Percentiles rank a stretch among this genome's conserved stretches.
phyloP scores from a whole-genome alignment of 2,113 vertebrate species.

The Cromileptes altivelis region DNA sequence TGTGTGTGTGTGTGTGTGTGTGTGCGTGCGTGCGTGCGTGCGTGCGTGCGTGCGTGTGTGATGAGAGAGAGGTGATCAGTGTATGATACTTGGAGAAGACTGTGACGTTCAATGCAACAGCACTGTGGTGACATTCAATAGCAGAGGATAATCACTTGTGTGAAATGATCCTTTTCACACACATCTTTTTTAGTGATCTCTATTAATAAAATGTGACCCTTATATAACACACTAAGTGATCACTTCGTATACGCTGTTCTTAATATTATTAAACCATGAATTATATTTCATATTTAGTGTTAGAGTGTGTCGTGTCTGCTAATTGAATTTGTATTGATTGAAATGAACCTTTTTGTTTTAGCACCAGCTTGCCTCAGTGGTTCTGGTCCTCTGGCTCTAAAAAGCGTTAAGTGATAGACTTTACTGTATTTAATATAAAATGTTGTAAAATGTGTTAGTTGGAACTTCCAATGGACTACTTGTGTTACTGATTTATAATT shows the following conservation, averaged over 20 bases:
- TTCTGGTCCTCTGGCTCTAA: background rate
- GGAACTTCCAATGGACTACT: background rate
- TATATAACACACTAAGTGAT: slow-evolving; percentile 9
- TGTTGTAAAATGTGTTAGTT: background rate
- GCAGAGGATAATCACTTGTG: slow-evolving; percentile 38
- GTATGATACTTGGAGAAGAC: background rate
- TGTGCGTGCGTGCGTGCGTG: background rate
- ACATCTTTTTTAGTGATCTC: background rate
- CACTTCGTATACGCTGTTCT: background rate
- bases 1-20: background rate
- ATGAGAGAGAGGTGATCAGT: background rate
- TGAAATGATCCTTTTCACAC: background rate
- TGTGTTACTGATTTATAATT: slow-evolving; percentile 3
- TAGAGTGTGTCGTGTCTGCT: background rate
- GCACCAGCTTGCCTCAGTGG: background rate
- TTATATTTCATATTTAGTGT: background rate
- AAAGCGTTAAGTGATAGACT: background rate
- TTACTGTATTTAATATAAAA: slow-evolving; percentile 8
- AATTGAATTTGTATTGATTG: slow-evolving; percentile 10
- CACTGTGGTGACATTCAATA: slow-evolving; percentile 33
- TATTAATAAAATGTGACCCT: slow-evolving; percentile 8
- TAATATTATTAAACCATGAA: slow-evolving; percentile 7
- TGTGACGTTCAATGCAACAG: slow-evolving; percentile 37
- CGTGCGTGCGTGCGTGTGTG: background rate
- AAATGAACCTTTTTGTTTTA: background rate